phyloP scores from a whole-genome alignment of 2,797 vertebrate species.

The Poeciliopsis paucimaculata region DNA sequence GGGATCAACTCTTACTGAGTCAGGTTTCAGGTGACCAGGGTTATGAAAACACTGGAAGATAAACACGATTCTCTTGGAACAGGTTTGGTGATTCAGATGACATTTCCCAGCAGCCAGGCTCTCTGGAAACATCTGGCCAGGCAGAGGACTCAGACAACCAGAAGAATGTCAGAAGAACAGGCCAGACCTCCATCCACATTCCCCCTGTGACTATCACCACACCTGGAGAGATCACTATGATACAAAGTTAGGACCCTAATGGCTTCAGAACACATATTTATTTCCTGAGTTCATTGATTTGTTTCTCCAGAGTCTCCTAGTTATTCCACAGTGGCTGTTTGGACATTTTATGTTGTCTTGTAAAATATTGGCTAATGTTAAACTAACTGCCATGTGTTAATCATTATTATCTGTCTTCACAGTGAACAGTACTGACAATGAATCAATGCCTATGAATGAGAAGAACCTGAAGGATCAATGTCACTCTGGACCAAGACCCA shows the following conservation, averaged over 20 bases:
- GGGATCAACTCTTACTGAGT: background rate
- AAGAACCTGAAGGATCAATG: constrained; percentile 85
- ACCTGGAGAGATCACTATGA: constrained; percentile 82
- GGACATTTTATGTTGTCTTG: background rate
- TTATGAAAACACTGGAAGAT: background rate
- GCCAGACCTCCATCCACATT: constrained; percentile 78
- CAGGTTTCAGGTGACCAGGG: background rate
- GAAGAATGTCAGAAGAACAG: constrained; percentile 86
- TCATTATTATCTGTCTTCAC: constrained; percentile 19
- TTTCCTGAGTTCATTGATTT: background rate
- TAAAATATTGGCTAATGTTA: background rate
- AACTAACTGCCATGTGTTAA: background rate
- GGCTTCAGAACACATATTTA: background rate
- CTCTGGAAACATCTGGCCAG: constrained; percentile 77
- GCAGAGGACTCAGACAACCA: constrained; percentile 93
- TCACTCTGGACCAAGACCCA: constrained; percentile 85
- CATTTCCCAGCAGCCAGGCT: constrained; percentile 77
- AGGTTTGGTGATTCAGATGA: constrained; percentile 81
- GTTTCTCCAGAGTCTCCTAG: background rate
- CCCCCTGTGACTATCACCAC: constrained; percentile 87
- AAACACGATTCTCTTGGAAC: constrained; percentile 61
- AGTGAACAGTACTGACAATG: constrained; percentile 92
- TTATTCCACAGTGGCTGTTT: background rate
- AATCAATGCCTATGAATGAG: constrained; percentile 85
- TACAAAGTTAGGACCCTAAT: constrained; percentile 57